Base-by-base conservation (phyloP, 2,113 vertebrate species). In the Psilopogon haemacephalus region DNA sequence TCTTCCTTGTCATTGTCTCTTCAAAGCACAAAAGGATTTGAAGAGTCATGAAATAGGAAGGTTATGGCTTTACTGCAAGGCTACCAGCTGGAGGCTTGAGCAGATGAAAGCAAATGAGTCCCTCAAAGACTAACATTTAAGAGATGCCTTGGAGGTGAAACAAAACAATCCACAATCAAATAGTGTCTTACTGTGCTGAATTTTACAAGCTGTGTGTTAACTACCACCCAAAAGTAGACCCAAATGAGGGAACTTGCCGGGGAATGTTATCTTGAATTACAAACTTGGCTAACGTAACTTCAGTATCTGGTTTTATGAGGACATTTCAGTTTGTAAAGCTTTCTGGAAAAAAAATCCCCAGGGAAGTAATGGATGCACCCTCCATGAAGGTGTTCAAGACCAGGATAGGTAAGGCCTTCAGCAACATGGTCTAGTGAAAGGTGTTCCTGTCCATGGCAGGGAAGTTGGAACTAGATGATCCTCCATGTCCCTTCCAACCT, bases 121-220 rank as follows among this genome's bases (percentile, higher is more conserved):
- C 55, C 50, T 78, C 37, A 84, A 84, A 91, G 81, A 72, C 16
- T 30, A 73, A 11, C 58, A 64, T 70, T 89, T 89, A 87, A 80
- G 91, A 73, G 59, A 89, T 92, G 67, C 80, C 86, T 86, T 73
- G 40, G 59, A 94, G 84, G 87, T 85, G 82, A 83, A 93, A 71
- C 19, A 67, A 92, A 95, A 52, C 56, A 67, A 67, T 59, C 73
- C 68, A 70, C 59, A 80, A 37, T 56, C 89, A 93, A 92, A 83
- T 10, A 2, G 18, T 69, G 6, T 67, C 64, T 79, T 76, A 89
- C 78, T 79, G 75, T 67, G 59, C 17, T 87, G 89, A 62, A 76
- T 95, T 89, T 95, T 91, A 71, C 48, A n/a, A 82, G 26, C 65
- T 81, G 38, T 55, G n/a, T 59, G 42, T 84, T 90, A 65, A 84